Base-by-base conservation (phyloP, 2,113 vertebrate species). In the Dendropsophus ebraccatus region DNA sequence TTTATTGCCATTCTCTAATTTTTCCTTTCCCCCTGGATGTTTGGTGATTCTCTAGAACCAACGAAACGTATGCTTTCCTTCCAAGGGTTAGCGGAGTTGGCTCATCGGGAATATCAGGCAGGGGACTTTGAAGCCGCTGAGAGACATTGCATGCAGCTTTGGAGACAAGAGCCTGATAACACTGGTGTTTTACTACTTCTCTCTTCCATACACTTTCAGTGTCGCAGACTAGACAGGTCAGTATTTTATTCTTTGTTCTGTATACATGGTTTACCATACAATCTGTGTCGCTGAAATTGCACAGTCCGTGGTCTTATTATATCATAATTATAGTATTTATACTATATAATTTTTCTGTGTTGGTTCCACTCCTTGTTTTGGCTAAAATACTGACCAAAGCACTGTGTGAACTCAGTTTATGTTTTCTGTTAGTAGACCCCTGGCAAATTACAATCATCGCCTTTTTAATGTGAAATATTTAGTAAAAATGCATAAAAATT, bases 51-150 rank as follows among this genome's bases (percentile, higher is more conserved):
- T 96, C 95, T 96, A 98, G 97, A 98, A 99, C 96, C 97, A 95
- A 98, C 96, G 95, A 98, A 99, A 99, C 96, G 93, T 99, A 95
- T 98, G 94, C 97, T 99, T 99, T 99, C 97, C 96, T 99, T 99
- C 97, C 97, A 99, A 99, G 98, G 98, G 96, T 97, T 99, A 96
- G 98, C 98, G 88, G 98, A 99, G 93, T 95, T 99, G 97, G 98
- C 98, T 92, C 98, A 99, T 91, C 97, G 98, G 78, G 98, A 99
- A 91, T 99, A 99, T 95, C 98, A 99, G 94, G 98, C 98, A 83
- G 98, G 98, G 69, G 98, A 99, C 92, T 99, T 99, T 92, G 98
- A 99, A 93, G 98, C 98, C 85, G 98, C 98, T 67, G 98, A 99
- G 92, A 97, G 98, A 90, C 98, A 99, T 94, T 99, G 98, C 94